A percentile compares a stretch with the other conserved stretches of the same genome.
These are phyloP conservation scores for Ephydatia muelleri DNA, from an alignment of 37 sponge, comb jelly and placozoan species.

Conservation along the genomic window DNA sequence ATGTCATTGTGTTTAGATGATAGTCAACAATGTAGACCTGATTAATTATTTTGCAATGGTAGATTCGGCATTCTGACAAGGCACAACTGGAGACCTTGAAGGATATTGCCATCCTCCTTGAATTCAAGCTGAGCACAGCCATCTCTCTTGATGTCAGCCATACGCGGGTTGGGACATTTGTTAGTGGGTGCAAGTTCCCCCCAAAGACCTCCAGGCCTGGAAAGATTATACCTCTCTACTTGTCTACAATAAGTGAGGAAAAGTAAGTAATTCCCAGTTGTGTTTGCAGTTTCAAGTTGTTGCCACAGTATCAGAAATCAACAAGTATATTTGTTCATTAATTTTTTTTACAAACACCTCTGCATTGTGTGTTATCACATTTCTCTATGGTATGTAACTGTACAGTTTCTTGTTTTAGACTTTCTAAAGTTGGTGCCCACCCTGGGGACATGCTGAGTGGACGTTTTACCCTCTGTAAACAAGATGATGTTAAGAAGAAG, in stretches of 20 bases:
- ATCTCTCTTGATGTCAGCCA: slow-evolving; percentile 44
- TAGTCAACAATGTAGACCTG: neutral
- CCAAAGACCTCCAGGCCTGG: slow-evolving; percentile 32
- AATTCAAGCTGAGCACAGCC: slow-evolving; percentile 60
- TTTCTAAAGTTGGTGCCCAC: slow-evolving; percentile 22
- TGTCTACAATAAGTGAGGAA: slow-evolving; percentile 60
- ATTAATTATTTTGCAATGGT: neutral
- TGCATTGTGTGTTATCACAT: too few species aligned
- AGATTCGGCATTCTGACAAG: slow-evolving; percentile 59
- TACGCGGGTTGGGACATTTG: slow-evolving; percentile 16
- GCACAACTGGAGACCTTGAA: slow-evolving; percentile 54
- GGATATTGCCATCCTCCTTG: slow-evolving; percentile 56
- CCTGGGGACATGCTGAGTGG: slow-evolving; percentile 61
- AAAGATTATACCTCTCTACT: slow-evolving; percentile 34
- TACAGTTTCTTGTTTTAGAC: slow-evolving; percentile 10
- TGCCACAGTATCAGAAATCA: neutral
- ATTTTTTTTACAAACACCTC: too few species aligned
- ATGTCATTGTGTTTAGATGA: too few species aligned
- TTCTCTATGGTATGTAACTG: too few species aligned
- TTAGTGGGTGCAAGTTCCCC: slow-evolving; percentile 27
- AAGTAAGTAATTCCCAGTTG: slow-evolving; percentile 50
- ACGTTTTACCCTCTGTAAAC: slow-evolving; percentile 50
- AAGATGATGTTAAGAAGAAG: slow-evolving; percentile 54
- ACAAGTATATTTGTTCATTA: neutral
- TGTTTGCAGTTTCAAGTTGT: neutral